Evolutionary conservation across 37 sponge, comb jelly and placozoan genomes (phyloP).

Genomic region (Lycopodina hypogea): DNA sequence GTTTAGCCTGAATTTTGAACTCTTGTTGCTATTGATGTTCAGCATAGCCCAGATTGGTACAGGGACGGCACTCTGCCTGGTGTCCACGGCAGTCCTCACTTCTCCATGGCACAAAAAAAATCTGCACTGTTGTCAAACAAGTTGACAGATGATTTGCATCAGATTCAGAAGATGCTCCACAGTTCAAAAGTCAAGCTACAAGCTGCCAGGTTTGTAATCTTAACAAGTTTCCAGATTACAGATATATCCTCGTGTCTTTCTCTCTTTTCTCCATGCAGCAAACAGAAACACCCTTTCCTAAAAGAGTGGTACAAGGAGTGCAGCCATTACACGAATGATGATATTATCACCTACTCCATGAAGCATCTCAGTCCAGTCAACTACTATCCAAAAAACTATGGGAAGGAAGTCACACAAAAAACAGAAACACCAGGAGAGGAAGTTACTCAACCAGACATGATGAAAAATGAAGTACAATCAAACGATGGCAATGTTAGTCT

Average conservation of each 20-base stretch:
- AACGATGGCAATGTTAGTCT: neutral
- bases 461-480: too few relatives aligned
- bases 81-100: conserved; percentile 29
- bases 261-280: too few relatives aligned
- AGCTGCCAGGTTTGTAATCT: conserved; percentile 64
- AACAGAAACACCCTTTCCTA: conserved; percentile 48
- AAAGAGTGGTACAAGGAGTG: conserved; percentile 62
- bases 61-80: conserved; percentile 48
- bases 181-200: conserved; percentile 52
- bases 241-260: too few relatives aligned
- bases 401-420: too few relatives aligned
- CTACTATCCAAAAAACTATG: neutral
- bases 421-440: too few relatives aligned
- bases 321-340: conserved; percentile 9
- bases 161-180: conserved; percentile 44
- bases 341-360: conserved; percentile 21
- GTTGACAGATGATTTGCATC: conserved; percentile 25
- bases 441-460: neutral
- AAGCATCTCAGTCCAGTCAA: conserved; percentile 18
- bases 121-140: conserved; percentile 29
- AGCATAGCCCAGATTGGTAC: conserved; percentile 62
- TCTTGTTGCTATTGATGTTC: too few relatives aligned
- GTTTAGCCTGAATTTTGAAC: too few relatives aligned
- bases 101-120: conserved; percentile 1
- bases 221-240: too few relatives aligned